These are phyloP conservation scores for Ephialtes manifestator DNA, from an alignment of 2,888 invertebrate genomes.

Conservation along the genomic window DNA sequence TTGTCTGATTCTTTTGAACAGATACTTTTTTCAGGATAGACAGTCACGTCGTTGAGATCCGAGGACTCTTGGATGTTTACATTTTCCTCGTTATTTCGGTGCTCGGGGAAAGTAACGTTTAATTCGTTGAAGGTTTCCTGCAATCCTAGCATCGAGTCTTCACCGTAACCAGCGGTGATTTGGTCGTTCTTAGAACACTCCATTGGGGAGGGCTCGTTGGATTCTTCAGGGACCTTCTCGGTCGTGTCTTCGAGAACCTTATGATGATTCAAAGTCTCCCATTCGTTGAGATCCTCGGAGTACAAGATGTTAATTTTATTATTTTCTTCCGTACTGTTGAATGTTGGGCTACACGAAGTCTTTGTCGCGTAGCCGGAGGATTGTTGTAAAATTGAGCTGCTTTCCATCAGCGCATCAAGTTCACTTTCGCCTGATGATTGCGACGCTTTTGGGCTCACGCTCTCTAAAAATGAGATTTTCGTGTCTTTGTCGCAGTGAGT, in stretches of 20 bases:
- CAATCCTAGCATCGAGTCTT: background rate
- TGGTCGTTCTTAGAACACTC: conserved; percentile 1
- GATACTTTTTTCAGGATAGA: background rate
- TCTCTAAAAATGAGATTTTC: background rate
- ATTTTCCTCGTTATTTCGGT: background rate
- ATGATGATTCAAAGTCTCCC: too few relatives aligned
- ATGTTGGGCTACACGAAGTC: background rate
- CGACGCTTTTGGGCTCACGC: background rate
- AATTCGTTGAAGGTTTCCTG: background rate
- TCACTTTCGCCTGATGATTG: conserved; percentile 17
- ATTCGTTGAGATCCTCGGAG: background rate
- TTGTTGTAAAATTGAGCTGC: background rate
- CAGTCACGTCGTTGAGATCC: background rate
- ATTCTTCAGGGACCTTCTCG: background rate
- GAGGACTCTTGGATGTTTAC: background rate
- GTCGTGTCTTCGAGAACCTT: too few relatives aligned
- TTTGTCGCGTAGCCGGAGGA: conserved; percentile 31
- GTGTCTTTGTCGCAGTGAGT: background rate
- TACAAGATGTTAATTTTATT: background rate
- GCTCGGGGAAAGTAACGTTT: background rate
- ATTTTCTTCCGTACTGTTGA: background rate
- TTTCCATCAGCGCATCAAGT: background rate
- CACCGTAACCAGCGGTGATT: background rate
- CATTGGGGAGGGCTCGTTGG: background rate
- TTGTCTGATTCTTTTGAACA: background rate